Conservation (phyloP, 2,113 vertebrate species). For the Isichthys henryi region DNA sequence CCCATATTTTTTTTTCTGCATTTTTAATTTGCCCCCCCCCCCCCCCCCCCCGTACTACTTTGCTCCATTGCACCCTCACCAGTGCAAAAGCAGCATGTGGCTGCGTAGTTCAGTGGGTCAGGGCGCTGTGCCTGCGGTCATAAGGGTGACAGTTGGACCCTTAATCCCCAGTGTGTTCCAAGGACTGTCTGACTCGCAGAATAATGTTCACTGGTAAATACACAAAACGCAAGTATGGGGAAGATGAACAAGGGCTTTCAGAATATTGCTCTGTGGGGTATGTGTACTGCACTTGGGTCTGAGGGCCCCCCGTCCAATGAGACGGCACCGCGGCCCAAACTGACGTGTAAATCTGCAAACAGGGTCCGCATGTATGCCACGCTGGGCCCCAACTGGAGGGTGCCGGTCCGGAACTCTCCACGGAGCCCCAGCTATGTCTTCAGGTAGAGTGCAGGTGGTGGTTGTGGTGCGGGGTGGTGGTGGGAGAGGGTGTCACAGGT, state of each 20-base stretch:
- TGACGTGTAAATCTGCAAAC: slow-evolving; percentile 62
- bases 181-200: neutral
- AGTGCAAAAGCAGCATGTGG: neutral
- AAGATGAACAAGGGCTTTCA: neutral
- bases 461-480: slow-evolving; percentile 29
- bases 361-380: slow-evolving; percentile 92
- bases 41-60: neutral
- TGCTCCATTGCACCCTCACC: neutral
- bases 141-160: neutral
- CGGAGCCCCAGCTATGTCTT: slow-evolving; percentile 81
- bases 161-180: neutral
- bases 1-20: too few species aligned
- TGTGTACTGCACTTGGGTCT: neutral
- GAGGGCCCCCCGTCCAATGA: neutral
- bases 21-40: too few species aligned
- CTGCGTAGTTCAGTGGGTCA: neutral
- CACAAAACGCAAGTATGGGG: neutral
- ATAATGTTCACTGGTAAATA: neutral
- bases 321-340: slow-evolving; percentile 27
- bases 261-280: neutral
- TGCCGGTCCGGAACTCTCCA: slow-evolving; percentile 79
- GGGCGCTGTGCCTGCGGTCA: neutral
- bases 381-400: slow-evolving; percentile 91
- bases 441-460: slow-evolving; percentile 68
- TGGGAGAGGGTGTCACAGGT: neutral